These are phyloP conservation scores for Empis stercorea DNA, from an alignment of 2,888 invertebrate species.

Conservation along the genomic window DNA sequence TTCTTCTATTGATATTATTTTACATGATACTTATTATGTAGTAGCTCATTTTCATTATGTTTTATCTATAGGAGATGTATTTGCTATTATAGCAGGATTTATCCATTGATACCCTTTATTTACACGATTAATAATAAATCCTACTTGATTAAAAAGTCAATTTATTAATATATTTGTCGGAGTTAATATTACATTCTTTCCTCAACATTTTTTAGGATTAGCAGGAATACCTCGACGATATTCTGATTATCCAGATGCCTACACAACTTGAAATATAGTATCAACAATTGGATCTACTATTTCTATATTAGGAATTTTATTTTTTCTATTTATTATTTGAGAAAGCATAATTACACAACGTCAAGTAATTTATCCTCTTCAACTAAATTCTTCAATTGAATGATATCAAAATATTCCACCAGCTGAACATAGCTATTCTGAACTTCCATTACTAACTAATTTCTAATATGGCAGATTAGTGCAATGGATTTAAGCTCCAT, in stretches of 20 bases:
- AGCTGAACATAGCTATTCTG: slow-evolving; percentile 45
- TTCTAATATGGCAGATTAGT: slow-evolving; percentile 50
- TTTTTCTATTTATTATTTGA: slow-evolving; percentile 49
- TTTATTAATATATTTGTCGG: slow-evolving; percentile 60
- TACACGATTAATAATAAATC: slow-evolving; percentile 47
- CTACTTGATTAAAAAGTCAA: slow-evolving; percentile 50
- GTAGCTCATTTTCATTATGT: slow-evolving; percentile 76
- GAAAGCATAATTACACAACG: slow-evolving; percentile 45
- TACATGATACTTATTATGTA: slow-evolving; percentile 77
- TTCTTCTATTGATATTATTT: slow-evolving; percentile 60
- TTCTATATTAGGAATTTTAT: slow-evolving; percentile 44
- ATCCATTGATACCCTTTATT: slow-evolving; percentile 59
- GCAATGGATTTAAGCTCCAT: slow-evolving; percentile 55
- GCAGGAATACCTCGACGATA: slow-evolving; percentile 64
- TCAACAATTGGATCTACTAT: slow-evolving; percentile 55
- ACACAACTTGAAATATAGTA: slow-evolving; percentile 51
- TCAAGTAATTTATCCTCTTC: slow-evolving; percentile 38
- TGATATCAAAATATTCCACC: slow-evolving; percentile 46
- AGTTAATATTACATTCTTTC: slow-evolving; percentile 70
- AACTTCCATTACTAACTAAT: slow-evolving; percentile 44
- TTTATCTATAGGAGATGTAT: slow-evolving; percentile 65
- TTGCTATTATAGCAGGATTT: slow-evolving; percentile 62
- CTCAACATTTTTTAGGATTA: slow-evolving; percentile 61
- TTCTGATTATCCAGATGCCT: slow-evolving; percentile 57
- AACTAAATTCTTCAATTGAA: slow-evolving; percentile 46